A percentile compares a stretch with the other conserved stretches of the same genome.
These are phyloP conservation scores for Hydrocynus forskahlii DNA, from an alignment of 2,797 vertebrate species.

Conservation along the genomic window DNA sequence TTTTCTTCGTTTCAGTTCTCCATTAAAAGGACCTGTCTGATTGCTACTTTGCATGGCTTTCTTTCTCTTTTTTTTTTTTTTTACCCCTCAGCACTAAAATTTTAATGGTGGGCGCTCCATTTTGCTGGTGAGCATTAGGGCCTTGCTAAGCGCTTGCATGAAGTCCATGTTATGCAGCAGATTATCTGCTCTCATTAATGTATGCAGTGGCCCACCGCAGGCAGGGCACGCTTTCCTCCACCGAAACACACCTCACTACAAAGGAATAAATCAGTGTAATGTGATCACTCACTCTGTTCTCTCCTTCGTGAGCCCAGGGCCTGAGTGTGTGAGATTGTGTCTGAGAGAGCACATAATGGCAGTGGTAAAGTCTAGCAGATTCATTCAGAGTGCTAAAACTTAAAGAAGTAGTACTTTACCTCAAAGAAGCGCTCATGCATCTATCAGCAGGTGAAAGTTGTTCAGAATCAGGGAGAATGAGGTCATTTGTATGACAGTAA, in stretches of 20 bases:
- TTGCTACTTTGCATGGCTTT: constrained; percentile 65
- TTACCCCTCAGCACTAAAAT: constrained; percentile 60
- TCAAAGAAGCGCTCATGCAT: neutral
- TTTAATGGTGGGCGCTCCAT: constrained; percentile 69
- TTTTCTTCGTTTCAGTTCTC: constrained; percentile 45
- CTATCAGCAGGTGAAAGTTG: neutral
- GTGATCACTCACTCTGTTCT: constrained; percentile 46
- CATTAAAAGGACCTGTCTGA: constrained; percentile 65
- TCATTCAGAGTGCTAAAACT: neutral
- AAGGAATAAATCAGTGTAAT: constrained; percentile 55
- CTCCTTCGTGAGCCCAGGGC: constrained; percentile 10
- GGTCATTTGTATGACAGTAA: neutral
- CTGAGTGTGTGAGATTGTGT: constrained; percentile 7
- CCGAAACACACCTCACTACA: constrained; percentile 37
- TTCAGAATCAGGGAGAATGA: neutral
- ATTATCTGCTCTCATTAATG: constrained; percentile 68
- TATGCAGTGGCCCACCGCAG: constrained; percentile 60
- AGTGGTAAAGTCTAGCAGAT: neutral
- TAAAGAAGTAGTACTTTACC: neutral
- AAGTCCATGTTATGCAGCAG: constrained; percentile 57
- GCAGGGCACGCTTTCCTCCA: constrained; percentile 49
- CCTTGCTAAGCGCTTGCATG: constrained; percentile 59
- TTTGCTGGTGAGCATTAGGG: constrained; percentile 54
- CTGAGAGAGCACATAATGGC: neutral
- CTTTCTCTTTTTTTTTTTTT: constrained; percentile 25